phyloP scores from a whole-genome alignment of 2,888 invertebrate genomes.

The Amphipoea lucens region DNA sequence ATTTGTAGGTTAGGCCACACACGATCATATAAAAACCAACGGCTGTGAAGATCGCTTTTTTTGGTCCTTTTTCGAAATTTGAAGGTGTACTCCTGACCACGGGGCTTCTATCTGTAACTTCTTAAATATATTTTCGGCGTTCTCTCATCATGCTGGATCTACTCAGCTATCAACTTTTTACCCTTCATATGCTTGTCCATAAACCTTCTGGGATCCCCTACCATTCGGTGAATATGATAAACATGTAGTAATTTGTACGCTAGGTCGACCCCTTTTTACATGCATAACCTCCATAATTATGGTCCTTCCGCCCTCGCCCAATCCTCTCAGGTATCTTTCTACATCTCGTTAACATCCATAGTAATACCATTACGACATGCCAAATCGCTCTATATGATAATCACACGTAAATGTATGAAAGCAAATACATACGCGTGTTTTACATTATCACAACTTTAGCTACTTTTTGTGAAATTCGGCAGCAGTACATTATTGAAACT shows the following conservation, averaged over 20 bases:
- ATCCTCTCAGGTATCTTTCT: not conserved
- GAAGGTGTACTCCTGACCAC: not conserved
- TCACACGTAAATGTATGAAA: conserved; percentile 26
- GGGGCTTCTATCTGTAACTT: not conserved
- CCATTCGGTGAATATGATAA: not conserved
- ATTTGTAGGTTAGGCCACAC: not conserved
- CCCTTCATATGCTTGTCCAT: not conserved
- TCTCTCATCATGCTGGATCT: not conserved
- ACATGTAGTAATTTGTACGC: not conserved
- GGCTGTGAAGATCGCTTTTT: not conserved
- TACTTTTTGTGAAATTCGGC: conserved; percentile 23
- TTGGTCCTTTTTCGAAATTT: not conserved
- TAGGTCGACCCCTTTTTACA: not conserved
- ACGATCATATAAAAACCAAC: not conserved
- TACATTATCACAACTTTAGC: conserved; percentile 1
- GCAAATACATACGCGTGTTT: conserved; percentile 18
- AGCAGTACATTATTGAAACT: conserved; percentile 33
- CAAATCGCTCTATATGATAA: conserved; percentile 44
- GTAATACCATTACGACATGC: conserved; percentile 21
- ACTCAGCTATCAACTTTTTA: not conserved
- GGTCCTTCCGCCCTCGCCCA: not conserved
- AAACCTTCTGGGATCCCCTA: not conserved
- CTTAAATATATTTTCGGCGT: not conserved
- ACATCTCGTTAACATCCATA: conserved; percentile 20
- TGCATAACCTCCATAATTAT: not conserved